A percentile compares a stretch with the other conserved stretches of the same genome.
phyloP scores from a whole-genome alignment of 1,140 invertebrate species.

The Drosophila teissieri region DNA sequence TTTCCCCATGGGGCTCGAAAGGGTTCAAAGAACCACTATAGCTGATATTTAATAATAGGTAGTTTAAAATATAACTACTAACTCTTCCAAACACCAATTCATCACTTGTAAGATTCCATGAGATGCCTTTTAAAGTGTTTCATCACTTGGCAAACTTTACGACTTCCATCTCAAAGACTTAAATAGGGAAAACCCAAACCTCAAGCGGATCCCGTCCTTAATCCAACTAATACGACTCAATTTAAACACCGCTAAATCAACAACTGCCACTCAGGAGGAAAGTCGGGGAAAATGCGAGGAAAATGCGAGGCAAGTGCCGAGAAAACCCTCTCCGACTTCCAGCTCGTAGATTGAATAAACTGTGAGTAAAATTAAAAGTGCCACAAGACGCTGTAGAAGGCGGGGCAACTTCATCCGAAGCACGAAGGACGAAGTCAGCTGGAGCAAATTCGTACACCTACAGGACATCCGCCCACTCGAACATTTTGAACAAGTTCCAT shows the following conservation, averaged over 20 bases:
- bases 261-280: conserved; percentile 73
- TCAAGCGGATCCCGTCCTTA: conserved; percentile 62
- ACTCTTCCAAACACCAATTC: too few species aligned
- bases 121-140: neutral
- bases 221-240: conserved; percentile 80
- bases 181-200: conserved; percentile 28
- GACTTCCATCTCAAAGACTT: neutral
- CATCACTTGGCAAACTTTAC: neutral
- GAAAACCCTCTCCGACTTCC: conserved; percentile 32
- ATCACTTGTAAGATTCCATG: too few species aligned
- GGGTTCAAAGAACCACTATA: neutral
- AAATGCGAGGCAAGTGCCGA: conserved; percentile 11
- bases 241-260: conserved; percentile 84
- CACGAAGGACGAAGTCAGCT: conserved; percentile 21
- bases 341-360: conserved; percentile 77
- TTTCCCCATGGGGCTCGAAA: conserved; percentile 6
- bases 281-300: conserved; percentile 5
- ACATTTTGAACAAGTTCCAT: conserved; percentile 56
- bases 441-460: conserved; percentile 38
- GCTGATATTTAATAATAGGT: too few species aligned
- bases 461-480: conserved; percentile 5
- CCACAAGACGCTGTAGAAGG: conserved; percentile 39
- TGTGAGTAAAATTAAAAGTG: conserved; percentile 81
- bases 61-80: too few species aligned
- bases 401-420: neutral